phyloP scores from a whole-genome alignment of 2,797 vertebrate genomes.

The Scleropages formosus region DNA sequence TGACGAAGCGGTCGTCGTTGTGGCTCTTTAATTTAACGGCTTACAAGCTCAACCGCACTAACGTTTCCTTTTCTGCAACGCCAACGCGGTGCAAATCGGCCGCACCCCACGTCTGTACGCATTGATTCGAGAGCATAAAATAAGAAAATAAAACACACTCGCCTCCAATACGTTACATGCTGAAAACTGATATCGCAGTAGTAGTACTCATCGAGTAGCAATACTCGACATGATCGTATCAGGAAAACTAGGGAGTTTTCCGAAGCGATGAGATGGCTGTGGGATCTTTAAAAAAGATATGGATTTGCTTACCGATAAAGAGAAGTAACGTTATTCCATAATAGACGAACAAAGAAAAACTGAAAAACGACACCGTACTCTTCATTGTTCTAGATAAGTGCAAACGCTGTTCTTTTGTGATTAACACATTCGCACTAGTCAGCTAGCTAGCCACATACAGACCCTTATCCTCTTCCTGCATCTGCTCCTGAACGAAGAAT shows the following conservation, averaged over 20 bases:
- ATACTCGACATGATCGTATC: neutral
- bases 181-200: too few relatives aligned
- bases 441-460: neutral
- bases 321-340: constrained; percentile 13
- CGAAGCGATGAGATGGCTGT: too few relatives aligned
- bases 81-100: too few relatives aligned
- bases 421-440: neutral
- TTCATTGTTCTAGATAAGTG: neutral
- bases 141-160: too few relatives aligned
- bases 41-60: too few relatives aligned
- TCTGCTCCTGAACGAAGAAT: constrained; percentile 18
- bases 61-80: too few relatives aligned
- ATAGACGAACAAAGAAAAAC: neutral
- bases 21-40: too few relatives aligned
- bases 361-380: neutral
- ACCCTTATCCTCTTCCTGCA: constrained; percentile 32
- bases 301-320: constrained; percentile 16
- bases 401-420: constrained; percentile 1
- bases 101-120: too few relatives aligned
- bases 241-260: neutral
- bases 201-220: too few relatives aligned
- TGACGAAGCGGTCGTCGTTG: too few relatives aligned
- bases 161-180: too few relatives aligned
- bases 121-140: too few relatives aligned
- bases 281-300: neutral